Evolutionary conservation across 1,140 invertebrate genomes (phyloP), one percentile per base, ranked within the genome.

Genomic region (Heliconius nattereri): DNA sequence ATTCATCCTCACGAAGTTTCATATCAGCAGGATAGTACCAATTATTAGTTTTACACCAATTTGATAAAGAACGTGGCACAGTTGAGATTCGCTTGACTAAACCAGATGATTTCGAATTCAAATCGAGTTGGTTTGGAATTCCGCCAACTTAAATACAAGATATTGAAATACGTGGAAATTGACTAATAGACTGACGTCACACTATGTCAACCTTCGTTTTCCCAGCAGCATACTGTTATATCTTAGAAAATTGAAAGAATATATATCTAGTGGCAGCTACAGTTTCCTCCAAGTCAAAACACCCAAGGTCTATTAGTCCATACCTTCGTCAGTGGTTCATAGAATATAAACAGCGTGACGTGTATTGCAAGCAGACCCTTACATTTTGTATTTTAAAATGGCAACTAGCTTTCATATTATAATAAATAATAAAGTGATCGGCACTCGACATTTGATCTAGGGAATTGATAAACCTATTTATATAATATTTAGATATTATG

Each of bases 361-460:
- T 32, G 49, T 73, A 32, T 71, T 35, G 66, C 26, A 66, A 35
- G 52, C 32, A 75, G n/a, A 71, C n/a, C 20, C 23, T 66, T 29
- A 66, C 9, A 6, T 66, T 26, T 26, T 66, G 37, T 71, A 76
- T 76, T 71, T 71, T 76, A 32, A 79, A 79, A 79, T 75, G 78
- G 45, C 73, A 79, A 49, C 73, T 29, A 75, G 57, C 71, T 66
- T 75, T 79, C 60, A 71, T 23, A 79, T 66, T 71, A 75, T 71
- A 71, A 29, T 71, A 73, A 71, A 29, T 71, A 73, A 66, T 45
- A 71, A 29, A 49, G 73, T 73, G 40, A 78, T 71, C 9, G 49
- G 20, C 60, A 49, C 37, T 75, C 74, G 73, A 66, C 78, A 79
- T 75, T 71, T 54, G 26, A 75, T 75, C 73, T 23, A 71, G 13